These are phyloP conservation scores for Microcebus ravelobensis DNA, from an alignment of 2,113 vertebrate genomes.

Conservation along the genomic window DNA sequence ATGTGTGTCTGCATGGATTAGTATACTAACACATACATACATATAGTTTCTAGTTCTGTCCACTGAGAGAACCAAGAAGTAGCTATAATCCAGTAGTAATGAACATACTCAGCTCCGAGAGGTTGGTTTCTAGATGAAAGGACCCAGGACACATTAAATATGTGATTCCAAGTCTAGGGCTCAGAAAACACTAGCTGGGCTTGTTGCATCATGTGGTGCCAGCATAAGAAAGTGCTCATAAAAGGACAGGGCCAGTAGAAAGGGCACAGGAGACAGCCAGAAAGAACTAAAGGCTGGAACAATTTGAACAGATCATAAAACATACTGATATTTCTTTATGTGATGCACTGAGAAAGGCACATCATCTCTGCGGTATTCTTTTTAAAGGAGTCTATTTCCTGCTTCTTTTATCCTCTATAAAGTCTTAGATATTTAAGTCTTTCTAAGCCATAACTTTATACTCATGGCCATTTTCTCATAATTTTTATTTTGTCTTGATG, in stretches of 20 bases:
- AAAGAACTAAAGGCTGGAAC: neutral
- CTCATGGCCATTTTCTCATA: neutral
- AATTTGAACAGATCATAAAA: neutral
- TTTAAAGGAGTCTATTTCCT: neutral
- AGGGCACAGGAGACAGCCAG: neutral
- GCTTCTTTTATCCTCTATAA: neutral
- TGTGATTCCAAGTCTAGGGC: neutral
- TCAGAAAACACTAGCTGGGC: neutral
- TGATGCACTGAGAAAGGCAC: neutral
- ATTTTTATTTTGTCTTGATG: neutral
- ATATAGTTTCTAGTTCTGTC: neutral
- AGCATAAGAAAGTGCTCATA: neutral
- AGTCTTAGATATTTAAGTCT: neutral
- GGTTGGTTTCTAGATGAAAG: neutral
- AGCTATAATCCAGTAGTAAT: neutral
- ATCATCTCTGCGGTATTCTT: neutral
- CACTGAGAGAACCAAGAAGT: neutral
- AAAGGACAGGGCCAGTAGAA: neutral
- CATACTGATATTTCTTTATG: neutral
- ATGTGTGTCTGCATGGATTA: neutral
- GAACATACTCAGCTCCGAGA: neutral
- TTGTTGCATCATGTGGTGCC: neutral
- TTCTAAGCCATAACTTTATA: neutral
- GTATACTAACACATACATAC: neutral
- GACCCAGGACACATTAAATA: neutral